Evolutionary conservation across 2,888 invertebrate genomes (phyloP), one percentile per base, ranked within the genome.

Genomic region (Callyntrura guangdongensis): DNA sequence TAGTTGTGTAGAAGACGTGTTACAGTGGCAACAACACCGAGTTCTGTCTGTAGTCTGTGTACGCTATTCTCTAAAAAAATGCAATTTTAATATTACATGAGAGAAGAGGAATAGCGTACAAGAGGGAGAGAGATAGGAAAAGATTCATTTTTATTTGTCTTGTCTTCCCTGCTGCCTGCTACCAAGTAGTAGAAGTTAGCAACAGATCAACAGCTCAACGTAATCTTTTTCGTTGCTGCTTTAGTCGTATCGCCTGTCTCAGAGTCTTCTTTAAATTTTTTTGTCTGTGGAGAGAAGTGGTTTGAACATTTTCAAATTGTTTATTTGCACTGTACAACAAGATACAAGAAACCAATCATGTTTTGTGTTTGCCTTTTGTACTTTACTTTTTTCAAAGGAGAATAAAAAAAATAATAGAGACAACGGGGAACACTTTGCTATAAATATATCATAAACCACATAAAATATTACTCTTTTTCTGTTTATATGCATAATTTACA

Each of bases 301-400:
- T 64, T 83, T 77, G 61, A 89, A 89, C 84, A 64, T 9, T 61
- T 69, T 82, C 72, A 9, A 79, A 79, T 22, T 90, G 89, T 89
- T 89, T 89, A 89, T 89, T 89, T 89, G 89, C 89, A 67, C 79
- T 89, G 45, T n/a, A 56, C n/a, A 59, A 59, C 79, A 56, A 56
- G 79, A 79, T 81, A 81, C 81, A 81, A 20, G 81, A 90, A 90
- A 90, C 85, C 89, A 85, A 90, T 90, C 89, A 90, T 81, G 84
- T 85, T 85, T 90, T 85, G 84, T 90, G 83, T 89, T 89, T 89
- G 74, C 84, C 74, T 53, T 67, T 72, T 72, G n/a, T 84, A 56
- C 59, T 79, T 79, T 56, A n/a, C n/a, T 45, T 45, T 45, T n/a
- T 72, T 4, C 4, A 22, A 22, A 8, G 25, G 1, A n/a, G 36